Evolutionary conservation across 2,888 invertebrate species (phyloP), one percentile per base, ranked within the genome.

Genomic region (Nymphalis urticae): DNA sequence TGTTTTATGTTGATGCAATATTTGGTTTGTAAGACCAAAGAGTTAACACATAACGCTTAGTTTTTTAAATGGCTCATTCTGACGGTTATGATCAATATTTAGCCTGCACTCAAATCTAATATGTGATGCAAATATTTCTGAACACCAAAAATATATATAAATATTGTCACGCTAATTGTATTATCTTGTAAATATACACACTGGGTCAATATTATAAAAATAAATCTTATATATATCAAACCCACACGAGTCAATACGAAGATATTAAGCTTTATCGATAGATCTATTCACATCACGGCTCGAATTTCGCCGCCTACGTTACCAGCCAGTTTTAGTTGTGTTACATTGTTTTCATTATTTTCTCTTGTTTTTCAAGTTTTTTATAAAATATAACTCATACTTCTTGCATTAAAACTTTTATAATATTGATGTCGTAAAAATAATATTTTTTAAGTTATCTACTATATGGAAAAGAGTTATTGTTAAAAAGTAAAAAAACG

Each of bases 291-390:
- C 27, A 32, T 36, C 42, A 17, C 24, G 58, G 19, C 9, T 58
- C 36, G 42, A 58, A 58, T 58, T 58, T 58, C 42, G 42, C 42
- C 42, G 58, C 58, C 58, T 42, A 58, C 54, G 6, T 27, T 54
- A 17, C 9, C 7, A 13, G 27, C 19, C 17, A 27, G 54, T 54
- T 54, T 54, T 54, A 54, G 8, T 36, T 42, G 19, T 58, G n/a
- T 42, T 58, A 36, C 9, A 42, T 10, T 8, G 9, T 36, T 36
- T 36, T 58, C 19, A 53, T 24, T 48, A 48, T n/a, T n/a, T n/a
- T 48, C 3, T 16, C 2, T 36, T 13, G 0, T 42, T 42, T 42
- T 42, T 3, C 42, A 42, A 42, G 13, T 4, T 4, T 10, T 13
- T 42, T 42, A 13, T 42, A 42, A 42, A 42, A 42, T 2, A 1